These are phyloP conservation scores for Anoplius nigerrimus DNA, from an alignment of 2,888 invertebrate genomes.

Conservation along the genomic window DNA sequence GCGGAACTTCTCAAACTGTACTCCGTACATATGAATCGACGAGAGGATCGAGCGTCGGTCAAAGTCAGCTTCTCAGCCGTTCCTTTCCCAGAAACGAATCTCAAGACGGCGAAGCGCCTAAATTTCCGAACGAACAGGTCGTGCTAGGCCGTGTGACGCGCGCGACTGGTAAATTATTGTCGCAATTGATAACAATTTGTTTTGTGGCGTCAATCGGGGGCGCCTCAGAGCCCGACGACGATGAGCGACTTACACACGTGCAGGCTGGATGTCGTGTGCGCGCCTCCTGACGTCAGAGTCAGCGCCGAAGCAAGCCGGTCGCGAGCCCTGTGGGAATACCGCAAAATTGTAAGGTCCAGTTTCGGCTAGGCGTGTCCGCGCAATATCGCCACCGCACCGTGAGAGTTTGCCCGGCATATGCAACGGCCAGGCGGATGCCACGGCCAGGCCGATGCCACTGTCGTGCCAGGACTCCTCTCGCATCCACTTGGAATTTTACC, in stretches of 20 bases:
- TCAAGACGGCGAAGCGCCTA: slow-evolving; percentile 10
- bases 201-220: slow-evolving; percentile 17
- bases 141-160: slow-evolving; percentile 2
- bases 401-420: not conserved
- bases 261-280: slow-evolving; percentile 2
- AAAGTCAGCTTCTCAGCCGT: too few relatives aligned
- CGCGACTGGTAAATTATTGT: slow-evolving; percentile 35
- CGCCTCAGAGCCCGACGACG: too few relatives aligned
- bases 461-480: too few relatives aligned
- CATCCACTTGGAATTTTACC: too few relatives aligned
- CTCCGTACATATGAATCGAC: too few relatives aligned
- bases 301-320: not conserved
- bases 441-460: too few relatives aligned
- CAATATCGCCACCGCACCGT: slow-evolving; percentile 7
- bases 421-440: too few relatives aligned
- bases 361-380: not conserved
- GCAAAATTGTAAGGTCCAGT: not conserved
- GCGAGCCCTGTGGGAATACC: not conserved
- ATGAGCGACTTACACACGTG: too few relatives aligned
- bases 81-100: too few relatives aligned
- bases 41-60: too few relatives aligned
- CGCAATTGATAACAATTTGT: slow-evolving; percentile 54
- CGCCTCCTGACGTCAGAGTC: slow-evolving; percentile 5
- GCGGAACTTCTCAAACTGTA: too few relatives aligned
- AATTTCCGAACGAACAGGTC: slow-evolving; percentile 17